Evolutionary conservation across 2,888 invertebrate genomes (phyloP).

Genomic region (Argyresthia albistria): DNA sequence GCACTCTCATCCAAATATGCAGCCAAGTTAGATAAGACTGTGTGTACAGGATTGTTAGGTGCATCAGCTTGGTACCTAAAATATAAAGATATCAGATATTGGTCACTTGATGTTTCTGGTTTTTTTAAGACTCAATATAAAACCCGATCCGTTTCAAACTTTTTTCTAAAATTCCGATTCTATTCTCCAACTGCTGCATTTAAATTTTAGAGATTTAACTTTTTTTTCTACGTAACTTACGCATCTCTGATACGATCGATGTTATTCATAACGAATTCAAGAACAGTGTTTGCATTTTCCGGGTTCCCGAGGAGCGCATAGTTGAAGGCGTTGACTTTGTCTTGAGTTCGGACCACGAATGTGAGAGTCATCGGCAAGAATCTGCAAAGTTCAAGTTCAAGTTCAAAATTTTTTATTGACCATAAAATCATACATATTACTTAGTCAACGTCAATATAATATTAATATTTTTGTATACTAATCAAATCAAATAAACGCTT

Average conservation of each 20-base stretch:
- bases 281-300: constrained; percentile 34
- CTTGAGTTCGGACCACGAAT: constrained; percentile 44
- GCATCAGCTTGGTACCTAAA: constrained; percentile 51
- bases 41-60: constrained; percentile 45
- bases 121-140: too few relatives aligned
- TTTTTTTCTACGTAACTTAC: constrained; percentile 31
- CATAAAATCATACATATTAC: too few relatives aligned
- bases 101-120: too few relatives aligned
- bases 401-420: too few relatives aligned
- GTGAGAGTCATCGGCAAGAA: constrained; percentile 45
- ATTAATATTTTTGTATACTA: too few relatives aligned
- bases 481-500: too few relatives aligned
- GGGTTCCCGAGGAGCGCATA: constrained; percentile 50
- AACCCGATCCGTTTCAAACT: not conserved
- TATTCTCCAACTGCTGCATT: too few relatives aligned
- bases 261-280: constrained; percentile 49
- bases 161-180: not conserved
- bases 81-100: not conserved
- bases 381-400: too few relatives aligned
- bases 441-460: too few relatives aligned
- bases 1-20: constrained; percentile 39
- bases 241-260: constrained; percentile 40
- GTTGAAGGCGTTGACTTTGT: constrained; percentile 51
- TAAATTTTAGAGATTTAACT: not conserved
- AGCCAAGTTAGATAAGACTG: constrained; percentile 48